Conservation (phyloP, 2,113 vertebrate species). For the Alectura lathami region DNA sequence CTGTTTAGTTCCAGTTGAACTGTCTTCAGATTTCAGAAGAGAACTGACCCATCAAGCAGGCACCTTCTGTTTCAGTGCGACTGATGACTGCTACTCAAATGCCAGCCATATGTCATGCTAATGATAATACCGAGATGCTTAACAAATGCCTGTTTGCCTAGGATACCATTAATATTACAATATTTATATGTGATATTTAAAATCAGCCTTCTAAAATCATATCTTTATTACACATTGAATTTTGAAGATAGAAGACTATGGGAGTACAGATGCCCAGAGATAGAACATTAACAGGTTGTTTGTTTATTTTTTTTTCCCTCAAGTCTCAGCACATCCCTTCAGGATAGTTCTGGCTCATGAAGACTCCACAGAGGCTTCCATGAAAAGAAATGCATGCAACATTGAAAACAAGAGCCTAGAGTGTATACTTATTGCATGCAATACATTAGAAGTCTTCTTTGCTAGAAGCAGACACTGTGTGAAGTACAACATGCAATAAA, state of each 20-base stretch:
- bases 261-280: background rate
- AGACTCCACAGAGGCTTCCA: background rate
- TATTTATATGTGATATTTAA: background rate
- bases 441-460: background rate
- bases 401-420: slow-evolving; percentile 23
- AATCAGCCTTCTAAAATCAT: background rate
- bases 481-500: slow-evolving; percentile 4
- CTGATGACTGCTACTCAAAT: background rate
- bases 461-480: background rate
- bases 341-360: slow-evolving; percentile 22
- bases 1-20: background rate
- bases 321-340: background rate
- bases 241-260: background rate
- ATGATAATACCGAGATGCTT: background rate
- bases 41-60: background rate
- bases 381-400: background rate
- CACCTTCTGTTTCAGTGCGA: background rate
- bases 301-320: background rate
- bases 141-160: background rate
- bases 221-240: background rate
- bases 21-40: background rate
- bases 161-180: background rate
- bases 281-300: background rate
- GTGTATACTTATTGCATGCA: background rate
- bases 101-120: background rate